Evolutionary conservation across 2,113 vertebrate species (phyloP), one percentile per base, ranked within the genome.

Genomic region (Brachyhypopomus occidentalis): DNA sequence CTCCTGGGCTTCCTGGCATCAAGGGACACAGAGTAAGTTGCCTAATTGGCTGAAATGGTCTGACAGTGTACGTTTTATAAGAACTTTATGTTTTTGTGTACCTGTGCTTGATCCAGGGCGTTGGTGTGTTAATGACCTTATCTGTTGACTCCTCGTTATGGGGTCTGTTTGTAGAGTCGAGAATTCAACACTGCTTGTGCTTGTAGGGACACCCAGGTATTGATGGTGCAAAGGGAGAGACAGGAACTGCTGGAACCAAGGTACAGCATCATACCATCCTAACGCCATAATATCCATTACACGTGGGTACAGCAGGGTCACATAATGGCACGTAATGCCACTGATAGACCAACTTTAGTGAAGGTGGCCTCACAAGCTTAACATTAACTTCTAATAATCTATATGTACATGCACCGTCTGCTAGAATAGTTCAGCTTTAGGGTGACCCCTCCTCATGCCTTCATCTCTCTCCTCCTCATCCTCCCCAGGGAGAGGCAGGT

Each of bases 1-100:
- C 97, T 4, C 97, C 97, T 66, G 97, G 97, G 73, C 97, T 99
- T 88, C 97, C 97, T 27, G 97, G 97, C 85, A 95, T 99, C 87
- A 99, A 99, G 91, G 97, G 97, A 88, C 97, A 98, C 92, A 94
- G 96, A 93, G 97, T 99, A 84, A 95, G 95, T 93, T 71, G 9
- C 36, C 25, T 34, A 22, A 69, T 60, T 30, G 14, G 1, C 12
- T 52, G 6, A 20, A 12, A 25, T 58, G 36, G 62, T 78, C 45
- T 67, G n/a, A 58, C 22, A 30, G 25, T 27, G 3, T 11, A 16
- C 0, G 5, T 64, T 11, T 5, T 3, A 63, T 63, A 9, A 60
- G n/a, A 60, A 23, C 2, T 60, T 2, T 60, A 9, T 25, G 11
- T 11, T 22, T 25, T 63, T 63, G 11, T 25, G 25, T 63, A 25